Base-by-base conservation (phyloP, 2,888 invertebrate genomes). In the Epistrophe eligans region DNA sequence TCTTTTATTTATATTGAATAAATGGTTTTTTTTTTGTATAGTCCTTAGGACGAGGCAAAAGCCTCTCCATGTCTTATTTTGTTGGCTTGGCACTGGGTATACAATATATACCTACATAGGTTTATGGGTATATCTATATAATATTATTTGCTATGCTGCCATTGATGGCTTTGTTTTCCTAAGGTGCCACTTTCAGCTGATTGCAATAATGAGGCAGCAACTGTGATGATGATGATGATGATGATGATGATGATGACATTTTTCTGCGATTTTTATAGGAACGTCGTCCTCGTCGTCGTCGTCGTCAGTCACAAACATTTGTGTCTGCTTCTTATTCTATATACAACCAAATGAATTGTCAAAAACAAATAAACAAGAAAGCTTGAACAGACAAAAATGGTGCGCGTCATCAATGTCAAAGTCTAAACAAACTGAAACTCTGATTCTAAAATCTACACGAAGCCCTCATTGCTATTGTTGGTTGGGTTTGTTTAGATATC, bases 201-300 rank as follows among this genome's bases (percentile, higher is more conserved):
- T 82, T 87, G 82, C 87, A 87, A 76, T 87, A 87, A 87, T 87
- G 87, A 87, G 87, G 82, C 87, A 77, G 67, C 85, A 79, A 60
- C 50, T 62, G 24, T 73, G 73, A 82, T 71, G 87, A 87, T 79
- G 82, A 83, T 87, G 87, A 40, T 40, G 40, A 40, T 11, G 35
- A 87, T 71, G 87, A 87, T 79, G 82, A 83, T 87, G 87, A 40
- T 40, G 40, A 40, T 11, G 35, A 87, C 87, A 87, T 83, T 87
- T 81, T 50, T 76, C 79, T 67, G 79, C 45, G 71, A 81, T 70
- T 38, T 66, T 55, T 50, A 62, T 85, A 52, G 50, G 70, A 57
- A 77, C 48, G 60, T 76, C 74, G 8, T 11, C n/a, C n/a, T n/a
- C n/a, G n/a, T n/a, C n/a, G n/a, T n/a, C n/a, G n/a, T n/a, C n/a